Conservation (phyloP, 2,888 invertebrate genomes). For the Lepeophtheirus nordmannii region DNA sequence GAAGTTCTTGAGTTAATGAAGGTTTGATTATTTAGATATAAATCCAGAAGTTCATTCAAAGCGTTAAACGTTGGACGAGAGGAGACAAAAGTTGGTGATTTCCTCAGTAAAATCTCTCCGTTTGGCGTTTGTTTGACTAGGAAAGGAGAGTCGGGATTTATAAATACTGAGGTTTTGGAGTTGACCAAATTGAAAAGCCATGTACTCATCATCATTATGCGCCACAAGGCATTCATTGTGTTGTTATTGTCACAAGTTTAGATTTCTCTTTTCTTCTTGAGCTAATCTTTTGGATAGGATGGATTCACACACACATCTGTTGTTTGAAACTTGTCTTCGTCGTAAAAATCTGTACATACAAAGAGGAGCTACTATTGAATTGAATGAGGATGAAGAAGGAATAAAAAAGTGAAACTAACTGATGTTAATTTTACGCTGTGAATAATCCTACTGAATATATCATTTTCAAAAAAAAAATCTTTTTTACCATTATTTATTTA, state of each 20-base stretch:
- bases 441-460: constrained; percentile 1
- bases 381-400: background rate
- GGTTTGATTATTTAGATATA: background rate
- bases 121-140: background rate
- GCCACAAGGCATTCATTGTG: too few relatives aligned
- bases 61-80: background rate
- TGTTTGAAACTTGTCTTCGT: too few relatives aligned
- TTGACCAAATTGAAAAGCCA: background rate
- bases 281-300: too few relatives aligned
- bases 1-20: background rate
- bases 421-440: background rate
- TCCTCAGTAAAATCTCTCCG: background rate
- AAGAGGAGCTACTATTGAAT: background rate
- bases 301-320: too few relatives aligned
- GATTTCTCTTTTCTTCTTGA: too few relatives aligned
- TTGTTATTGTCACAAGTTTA: too few relatives aligned
- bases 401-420: background rate
- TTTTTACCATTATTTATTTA: background rate
- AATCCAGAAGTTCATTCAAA: background rate
- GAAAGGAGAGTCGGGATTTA: constrained; percentile 2
- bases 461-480: background rate
- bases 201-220: too few relatives aligned
- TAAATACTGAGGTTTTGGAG: constrained; percentile 3
- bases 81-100: background rate
- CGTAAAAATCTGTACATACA: too few relatives aligned